These are phyloP conservation scores for Blastobasis adustella DNA, from an alignment of 2,888 invertebrate species.

Conservation along the genomic window DNA sequence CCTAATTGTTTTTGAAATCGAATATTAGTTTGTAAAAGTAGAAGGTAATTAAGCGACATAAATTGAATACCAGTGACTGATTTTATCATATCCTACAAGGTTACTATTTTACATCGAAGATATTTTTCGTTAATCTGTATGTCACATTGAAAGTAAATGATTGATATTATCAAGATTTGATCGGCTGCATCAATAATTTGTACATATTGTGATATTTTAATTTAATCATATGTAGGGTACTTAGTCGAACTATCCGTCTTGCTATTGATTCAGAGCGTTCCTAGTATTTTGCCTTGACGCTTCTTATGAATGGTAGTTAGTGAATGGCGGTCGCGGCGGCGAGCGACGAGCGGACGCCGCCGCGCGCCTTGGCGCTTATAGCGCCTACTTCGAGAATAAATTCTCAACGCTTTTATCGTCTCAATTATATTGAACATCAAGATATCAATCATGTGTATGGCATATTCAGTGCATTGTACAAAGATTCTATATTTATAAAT, in stretches of 20 bases:
- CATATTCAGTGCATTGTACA: conserved; percentile 66
- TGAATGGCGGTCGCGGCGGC: conserved; percentile 19
- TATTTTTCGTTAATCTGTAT: conserved; percentile 26
- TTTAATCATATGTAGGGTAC: conserved; percentile 58
- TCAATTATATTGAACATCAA: conserved; percentile 10
- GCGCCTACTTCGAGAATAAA: too few relatives aligned
- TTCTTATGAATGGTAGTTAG: conserved; percentile 26
- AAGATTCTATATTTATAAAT: conserved; percentile 70
- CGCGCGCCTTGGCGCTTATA: too few relatives aligned
- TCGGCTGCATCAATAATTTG: conserved; percentile 54
- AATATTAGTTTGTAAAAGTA: conserved; percentile 21
- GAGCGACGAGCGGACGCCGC: neutral
- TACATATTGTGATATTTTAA: conserved; percentile 74
- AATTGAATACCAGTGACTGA: conserved; percentile 4
- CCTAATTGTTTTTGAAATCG: conserved; percentile 23
- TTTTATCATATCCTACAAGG: neutral
- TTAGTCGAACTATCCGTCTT: conserved; percentile 42
- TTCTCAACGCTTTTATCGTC: too few relatives aligned
- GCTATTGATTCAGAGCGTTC: conserved; percentile 40
- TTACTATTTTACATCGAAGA: conserved; percentile 2
- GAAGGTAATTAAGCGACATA: too few relatives aligned
- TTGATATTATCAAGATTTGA: conserved; percentile 52
- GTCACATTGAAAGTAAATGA: conserved; percentile 37
- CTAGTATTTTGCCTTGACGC: conserved; percentile 28
- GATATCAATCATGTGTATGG: conserved; percentile 45